phyloP scores from a whole-genome alignment of 2,888 invertebrate species.

The Heteromyza rotundicornis region DNA sequence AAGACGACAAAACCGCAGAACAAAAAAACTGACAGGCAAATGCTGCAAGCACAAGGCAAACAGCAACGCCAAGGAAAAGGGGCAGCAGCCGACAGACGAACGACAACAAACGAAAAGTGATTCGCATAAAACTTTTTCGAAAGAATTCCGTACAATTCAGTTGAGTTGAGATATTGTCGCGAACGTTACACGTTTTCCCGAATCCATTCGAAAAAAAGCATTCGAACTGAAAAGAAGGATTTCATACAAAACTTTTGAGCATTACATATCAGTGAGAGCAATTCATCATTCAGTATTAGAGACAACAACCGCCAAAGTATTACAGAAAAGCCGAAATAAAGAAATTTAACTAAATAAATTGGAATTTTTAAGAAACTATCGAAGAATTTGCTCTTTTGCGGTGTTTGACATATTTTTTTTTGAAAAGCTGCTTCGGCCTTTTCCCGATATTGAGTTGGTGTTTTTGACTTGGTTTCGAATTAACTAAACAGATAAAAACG shows the following conservation, averaged over 20 bases:
- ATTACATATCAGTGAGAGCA: not conserved
- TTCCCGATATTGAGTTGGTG: too few species aligned
- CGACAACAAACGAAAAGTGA: constrained; percentile 8
- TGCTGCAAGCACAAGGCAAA: constrained; percentile 2
- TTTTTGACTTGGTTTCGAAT: constrained; percentile 7
- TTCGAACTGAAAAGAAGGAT: not conserved
- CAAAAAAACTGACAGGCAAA: not conserved
- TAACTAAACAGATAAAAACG: not conserved
- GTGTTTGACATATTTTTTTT: too few species aligned
- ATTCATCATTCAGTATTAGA: not conserved
- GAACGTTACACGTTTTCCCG: constrained; percentile 37
- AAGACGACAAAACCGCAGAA: constrained; percentile 1
- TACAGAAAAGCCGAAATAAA: not conserved
- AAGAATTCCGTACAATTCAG: constrained; percentile 52
- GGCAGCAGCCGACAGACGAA: not conserved
- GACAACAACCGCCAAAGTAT: not conserved
- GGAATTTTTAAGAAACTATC: not conserved
- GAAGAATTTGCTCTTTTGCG: not conserved
- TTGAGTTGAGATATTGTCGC: constrained; percentile 54
- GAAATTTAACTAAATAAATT: too few species aligned
- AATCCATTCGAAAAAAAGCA: constrained; percentile 6
- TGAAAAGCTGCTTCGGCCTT: too few species aligned
- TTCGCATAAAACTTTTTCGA: constrained; percentile 54
- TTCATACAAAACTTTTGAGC: not conserved
- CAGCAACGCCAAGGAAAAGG: constrained; percentile 13